These are phyloP conservation scores for Corvus moneduloides DNA, from an alignment of 2,113 vertebrate genomes.

Conservation along the genomic window DNA sequence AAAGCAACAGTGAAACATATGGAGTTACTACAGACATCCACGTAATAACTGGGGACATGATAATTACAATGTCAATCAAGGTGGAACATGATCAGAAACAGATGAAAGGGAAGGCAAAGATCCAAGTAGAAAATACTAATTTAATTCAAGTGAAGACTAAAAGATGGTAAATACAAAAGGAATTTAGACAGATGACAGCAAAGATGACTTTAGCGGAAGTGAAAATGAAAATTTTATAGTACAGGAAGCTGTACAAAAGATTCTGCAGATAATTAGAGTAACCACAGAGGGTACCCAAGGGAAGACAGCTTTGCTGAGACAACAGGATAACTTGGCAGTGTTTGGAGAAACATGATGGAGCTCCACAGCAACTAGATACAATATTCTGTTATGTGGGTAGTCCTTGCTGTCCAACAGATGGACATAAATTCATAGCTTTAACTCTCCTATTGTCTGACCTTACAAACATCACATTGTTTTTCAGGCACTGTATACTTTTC, in stretches of 20 bases:
- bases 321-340: background rate
- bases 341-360: background rate
- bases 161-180: background rate
- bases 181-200: background rate
- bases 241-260: background rate
- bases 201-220: background rate
- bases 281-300: background rate
- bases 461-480: background rate
- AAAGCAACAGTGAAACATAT: background rate
- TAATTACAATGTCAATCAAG: conserved; percentile 37
- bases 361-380: background rate
- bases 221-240: background rate
- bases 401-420: background rate
- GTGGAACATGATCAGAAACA: background rate
- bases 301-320: background rate
- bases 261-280: background rate
- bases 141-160: background rate
- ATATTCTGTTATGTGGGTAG: background rate
- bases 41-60: background rate
- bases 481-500: background rate
- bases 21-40: background rate
- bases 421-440: background rate
- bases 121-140: background rate
- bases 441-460: background rate
- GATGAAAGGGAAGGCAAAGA: conserved; percentile 7